Base-by-base conservation (phyloP, 2,797 vertebrate species). In the Gallirallus australis region DNA sequence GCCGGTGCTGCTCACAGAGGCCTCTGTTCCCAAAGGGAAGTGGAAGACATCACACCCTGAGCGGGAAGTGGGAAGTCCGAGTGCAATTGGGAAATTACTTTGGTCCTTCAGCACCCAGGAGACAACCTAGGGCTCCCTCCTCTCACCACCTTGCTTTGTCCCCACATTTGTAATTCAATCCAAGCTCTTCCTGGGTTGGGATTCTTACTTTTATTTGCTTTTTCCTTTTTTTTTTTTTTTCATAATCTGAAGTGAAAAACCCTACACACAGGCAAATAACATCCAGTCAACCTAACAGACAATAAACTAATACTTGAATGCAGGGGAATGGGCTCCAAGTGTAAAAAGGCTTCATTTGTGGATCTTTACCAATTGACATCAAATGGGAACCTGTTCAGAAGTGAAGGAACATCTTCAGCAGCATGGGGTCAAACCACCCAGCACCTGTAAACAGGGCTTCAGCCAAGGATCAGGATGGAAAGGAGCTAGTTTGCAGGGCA, bases 101-200 rank as follows among this genome's bases (percentile, higher is more conserved):
- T 3, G 2, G 11, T 68, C 9, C n/a, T 59, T 52, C 40, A 78
- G 42, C 50, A 33, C 5, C 7, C 45, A 42, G 39, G 65, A 86
- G 54, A 30, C 19, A 54, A 7, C 4, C 6, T 21, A 80, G 33
- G 76, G 59, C 50, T 87, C 9, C 10, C 17, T 3, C 2, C 15
- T 64, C 48, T 18, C 76, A 14, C 33, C 19, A 6, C 25, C 31
- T 72, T 53, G 33, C 59, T 24, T 45, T 20, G 35, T 48, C 17
- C 53, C 28, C 2, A 0, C 0, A 0, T 68, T 33, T 82, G 17
- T 79, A 27, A 33, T 66, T 77, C 24, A 59, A 4, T n/a, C 45
- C 50, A 56, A 91, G 31, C 14, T 78, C 39, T 80, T 31, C 2
- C 1, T 30, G 53, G 21, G 37, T 71, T 66, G 48, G 21, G 33